phyloP scores from a whole-genome alignment of 2,888 invertebrate genomes.

The Bellardia pandia region DNA sequence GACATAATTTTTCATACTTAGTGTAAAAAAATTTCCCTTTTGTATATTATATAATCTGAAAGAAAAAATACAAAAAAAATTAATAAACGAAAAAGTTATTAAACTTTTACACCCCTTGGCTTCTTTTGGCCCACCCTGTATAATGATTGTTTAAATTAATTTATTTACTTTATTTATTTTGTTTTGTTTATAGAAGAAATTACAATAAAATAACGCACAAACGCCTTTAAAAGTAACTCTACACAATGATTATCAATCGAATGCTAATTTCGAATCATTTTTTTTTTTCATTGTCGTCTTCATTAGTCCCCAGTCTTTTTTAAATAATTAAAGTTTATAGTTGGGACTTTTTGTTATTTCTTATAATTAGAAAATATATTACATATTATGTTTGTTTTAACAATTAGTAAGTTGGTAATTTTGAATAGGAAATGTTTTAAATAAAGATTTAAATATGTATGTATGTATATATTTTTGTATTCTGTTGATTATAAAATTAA shows the following conservation, averaged over 20 bases:
- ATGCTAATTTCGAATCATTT: not conserved
- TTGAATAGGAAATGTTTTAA: too few species aligned
- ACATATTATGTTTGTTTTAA: not conserved
- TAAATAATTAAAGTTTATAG: not conserved
- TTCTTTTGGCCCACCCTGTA: too few species aligned
- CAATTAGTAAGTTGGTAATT: not conserved
- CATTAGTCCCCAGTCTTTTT: not conserved
- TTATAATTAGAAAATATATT: not conserved
- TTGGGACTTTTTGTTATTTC: not conserved
- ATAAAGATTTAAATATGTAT: too few species aligned
- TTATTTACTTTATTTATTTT: not conserved
- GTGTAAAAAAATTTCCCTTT: too few species aligned
- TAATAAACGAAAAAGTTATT: too few species aligned
- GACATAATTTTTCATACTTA: too few species aligned
- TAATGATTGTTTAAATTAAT: constrained; percentile 38
- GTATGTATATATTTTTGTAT: too few species aligned
- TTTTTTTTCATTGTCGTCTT: not conserved
- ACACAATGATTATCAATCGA: constrained; percentile 24
- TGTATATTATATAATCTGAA: too few species aligned
- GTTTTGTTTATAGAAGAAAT: constrained; percentile 12
- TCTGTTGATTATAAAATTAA: too few species aligned
- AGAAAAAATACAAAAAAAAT: too few species aligned
- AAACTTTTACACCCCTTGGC: too few species aligned
- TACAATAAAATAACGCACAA: constrained; percentile 16
- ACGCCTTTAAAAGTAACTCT: constrained; percentile 20